Conservation (phyloP, 1,140 invertebrate genomes). For the Trachymyrmex cornetzi region DNA sequence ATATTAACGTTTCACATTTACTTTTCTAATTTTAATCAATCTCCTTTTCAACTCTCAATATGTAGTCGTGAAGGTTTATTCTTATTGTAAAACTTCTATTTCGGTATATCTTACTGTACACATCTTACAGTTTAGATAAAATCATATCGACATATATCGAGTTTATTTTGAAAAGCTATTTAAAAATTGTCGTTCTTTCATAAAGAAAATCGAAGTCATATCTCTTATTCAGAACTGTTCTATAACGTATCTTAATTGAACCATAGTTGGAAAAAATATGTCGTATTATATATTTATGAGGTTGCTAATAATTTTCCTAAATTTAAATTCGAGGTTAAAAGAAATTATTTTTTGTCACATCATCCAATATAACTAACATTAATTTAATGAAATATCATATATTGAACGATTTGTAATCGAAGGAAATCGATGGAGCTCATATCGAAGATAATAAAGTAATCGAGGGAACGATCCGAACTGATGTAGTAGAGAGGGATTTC, state of each 20-base stretch:
- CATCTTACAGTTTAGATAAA: constrained; percentile 18
- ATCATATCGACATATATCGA: background rate
- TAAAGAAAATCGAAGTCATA: background rate
- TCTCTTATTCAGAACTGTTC: background rate
- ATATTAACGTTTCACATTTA: background rate
- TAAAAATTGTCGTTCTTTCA: background rate
- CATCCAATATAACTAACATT: background rate
- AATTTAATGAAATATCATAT: background rate
- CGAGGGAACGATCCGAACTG: background rate
- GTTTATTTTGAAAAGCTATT: constrained; percentile 8
- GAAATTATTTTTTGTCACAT: background rate
- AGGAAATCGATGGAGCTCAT: background rate
- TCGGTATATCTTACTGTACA: background rate
- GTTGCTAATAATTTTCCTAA: background rate
- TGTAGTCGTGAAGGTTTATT: background rate
- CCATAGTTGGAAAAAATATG: background rate
- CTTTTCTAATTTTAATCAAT: background rate
- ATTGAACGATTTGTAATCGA: background rate
- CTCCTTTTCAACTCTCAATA: background rate
- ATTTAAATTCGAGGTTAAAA: background rate
- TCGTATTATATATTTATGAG: background rate
- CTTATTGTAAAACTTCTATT: background rate
- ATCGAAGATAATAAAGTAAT: background rate
- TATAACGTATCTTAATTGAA: background rate
- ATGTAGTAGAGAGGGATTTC: constrained; percentile 30